Evolutionary conservation across 2,888 invertebrate species (phyloP), one percentile per base, ranked within the genome.

Genomic region (Drosophila vallismaia): DNA sequence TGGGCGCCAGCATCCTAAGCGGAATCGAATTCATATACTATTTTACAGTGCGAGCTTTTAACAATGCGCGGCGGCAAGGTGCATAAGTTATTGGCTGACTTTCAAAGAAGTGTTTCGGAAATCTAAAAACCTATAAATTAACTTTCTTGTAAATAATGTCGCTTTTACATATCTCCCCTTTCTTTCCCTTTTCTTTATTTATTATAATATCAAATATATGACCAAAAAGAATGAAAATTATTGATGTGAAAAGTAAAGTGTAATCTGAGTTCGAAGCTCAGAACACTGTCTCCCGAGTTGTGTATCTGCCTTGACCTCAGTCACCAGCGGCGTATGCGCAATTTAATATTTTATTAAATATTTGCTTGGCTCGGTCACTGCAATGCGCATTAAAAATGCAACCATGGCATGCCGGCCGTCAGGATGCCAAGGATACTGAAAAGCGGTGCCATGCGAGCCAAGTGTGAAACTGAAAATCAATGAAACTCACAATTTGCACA

Each of bases 1-100:
- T 94, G 68, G 94, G 94, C 2, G 94, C 94, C 26, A 94, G 94
- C 79, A 92, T 94, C 63, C 88, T 94, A 40, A 94, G 94, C 83
- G 91, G 93, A 71, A 92, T 94, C 2, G 94, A 94, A 84, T 88
- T 94, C 50, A 60, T 93, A 4, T 94, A 93, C 80, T 94, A 92
- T 74, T 93, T 93, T 49, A 93, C 93, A 0, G 36, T 90, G 48
- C 85, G 91, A n/a, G 79, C 89, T 28, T 77, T 63, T 29, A 83
- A 79, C 60, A 89, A 77, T 3, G 12, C 31, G 7, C 24, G 55
- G 29, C 49, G 19, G 2, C 19, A 19, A 19, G 19, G 19, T 19
- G 19, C 19, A 19, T 19, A 19, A 19, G 19, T 19, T 19, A 68
- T 58, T 77, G 71, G 60, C 52, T n/a, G 46, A 6, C 10, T 71